Evolutionary conservation across 2,113 vertebrate genomes (phyloP).

Genomic region (Entelurus aequoreus): DNA sequence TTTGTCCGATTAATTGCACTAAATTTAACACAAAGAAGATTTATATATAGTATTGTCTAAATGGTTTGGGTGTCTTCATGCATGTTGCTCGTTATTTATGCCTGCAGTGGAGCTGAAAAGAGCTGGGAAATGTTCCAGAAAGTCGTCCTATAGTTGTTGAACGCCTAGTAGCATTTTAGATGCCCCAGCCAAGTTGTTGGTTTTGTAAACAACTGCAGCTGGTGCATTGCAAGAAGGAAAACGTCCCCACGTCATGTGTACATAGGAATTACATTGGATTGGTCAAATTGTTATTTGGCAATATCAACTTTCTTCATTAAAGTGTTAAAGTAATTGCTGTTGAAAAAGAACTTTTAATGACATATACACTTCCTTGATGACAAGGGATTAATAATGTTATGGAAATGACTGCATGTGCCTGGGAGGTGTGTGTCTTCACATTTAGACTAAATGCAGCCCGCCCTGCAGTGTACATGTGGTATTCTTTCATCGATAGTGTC

Average conservation of each 20-base stretch:
- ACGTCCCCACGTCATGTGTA: constrained; percentile 20
- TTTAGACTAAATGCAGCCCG: background rate
- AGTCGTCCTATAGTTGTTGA: constrained; percentile 48
- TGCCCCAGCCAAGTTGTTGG: constrained; percentile 62
- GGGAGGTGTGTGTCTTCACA: background rate
- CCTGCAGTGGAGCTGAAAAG: constrained; percentile 54
- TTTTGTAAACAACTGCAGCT: constrained; percentile 72
- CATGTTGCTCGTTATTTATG: too few relatives aligned
- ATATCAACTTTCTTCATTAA: too few relatives aligned
- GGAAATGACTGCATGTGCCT: background rate
- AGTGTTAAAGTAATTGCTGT: background rate
- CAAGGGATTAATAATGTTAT: background rate
- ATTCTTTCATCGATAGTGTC: background rate
- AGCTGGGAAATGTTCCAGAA: constrained; percentile 54
- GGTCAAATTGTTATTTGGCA: too few relatives aligned
- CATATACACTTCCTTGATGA: background rate
- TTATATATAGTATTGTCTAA: constrained; percentile 37
- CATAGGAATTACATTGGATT: background rate
- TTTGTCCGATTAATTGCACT: background rate
- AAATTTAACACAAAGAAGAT: constrained; percentile 26
- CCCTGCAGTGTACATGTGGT: background rate
- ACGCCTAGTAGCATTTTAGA: constrained; percentile 68
- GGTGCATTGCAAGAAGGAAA: constrained; percentile 54
- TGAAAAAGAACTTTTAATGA: background rate
- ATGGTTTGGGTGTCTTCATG: too few relatives aligned